Conservation (phyloP, 2,113 vertebrate species). For the Saguinus imperator region DNA sequence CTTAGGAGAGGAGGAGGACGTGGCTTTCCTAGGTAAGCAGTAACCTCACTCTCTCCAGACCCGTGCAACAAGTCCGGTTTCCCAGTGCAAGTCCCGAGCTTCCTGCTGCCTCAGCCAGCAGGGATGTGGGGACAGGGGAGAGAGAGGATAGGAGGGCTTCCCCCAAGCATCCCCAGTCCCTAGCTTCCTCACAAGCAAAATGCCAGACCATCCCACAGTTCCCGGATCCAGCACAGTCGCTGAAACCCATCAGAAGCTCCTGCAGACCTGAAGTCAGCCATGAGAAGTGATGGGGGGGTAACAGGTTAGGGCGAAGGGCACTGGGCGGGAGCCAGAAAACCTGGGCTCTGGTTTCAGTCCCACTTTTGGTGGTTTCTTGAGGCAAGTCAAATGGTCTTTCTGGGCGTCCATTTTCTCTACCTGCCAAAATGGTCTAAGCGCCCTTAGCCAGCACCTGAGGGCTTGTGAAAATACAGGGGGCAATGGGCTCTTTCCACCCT, state of each 20-base stretch:
- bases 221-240: too few relatives aligned
- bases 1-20: background rate
- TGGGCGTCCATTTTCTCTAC: background rate
- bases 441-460: background rate
- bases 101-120: too few relatives aligned
- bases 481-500: background rate
- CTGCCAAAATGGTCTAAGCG: background rate
- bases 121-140: background rate
- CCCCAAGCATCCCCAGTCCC: accelerated
- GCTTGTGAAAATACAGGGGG: background rate
- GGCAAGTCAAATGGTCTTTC: background rate
- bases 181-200: background rate
- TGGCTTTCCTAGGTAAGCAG: background rate
- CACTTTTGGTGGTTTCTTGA: background rate
- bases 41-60: background rate
- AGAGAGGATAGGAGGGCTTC: background rate
- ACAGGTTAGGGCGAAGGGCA: background rate
- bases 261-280: background rate
- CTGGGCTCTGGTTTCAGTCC: background rate
- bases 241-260: background rate
- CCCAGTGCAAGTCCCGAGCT: background rate
- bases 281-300: background rate
- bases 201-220: background rate
- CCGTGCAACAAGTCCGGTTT: background rate
- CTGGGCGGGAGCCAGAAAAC: background rate